Evolutionary conservation across 2,888 invertebrate species (phyloP).

Genomic region (Melieria picta): DNA sequence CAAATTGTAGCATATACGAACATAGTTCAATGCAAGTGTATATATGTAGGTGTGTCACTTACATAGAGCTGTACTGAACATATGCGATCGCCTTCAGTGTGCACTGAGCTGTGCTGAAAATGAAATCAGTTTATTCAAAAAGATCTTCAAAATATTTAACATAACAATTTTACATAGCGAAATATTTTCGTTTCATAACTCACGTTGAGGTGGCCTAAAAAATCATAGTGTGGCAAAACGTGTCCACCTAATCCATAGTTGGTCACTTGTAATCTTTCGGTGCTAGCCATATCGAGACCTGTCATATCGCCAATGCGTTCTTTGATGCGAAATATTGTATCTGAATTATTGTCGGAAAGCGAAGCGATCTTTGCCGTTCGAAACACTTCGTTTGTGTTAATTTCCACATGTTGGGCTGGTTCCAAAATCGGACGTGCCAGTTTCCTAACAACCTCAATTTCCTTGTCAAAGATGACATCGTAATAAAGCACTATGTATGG

Average conservation of each 20-base stretch:
- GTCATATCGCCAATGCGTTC: conserved; percentile 57
- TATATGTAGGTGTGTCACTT: conserved; percentile 67
- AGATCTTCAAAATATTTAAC: not conserved
- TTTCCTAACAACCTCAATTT: conserved; percentile 51
- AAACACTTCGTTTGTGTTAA: conserved; percentile 36
- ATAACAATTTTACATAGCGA: too few relatives aligned
- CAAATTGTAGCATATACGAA: not conserved
- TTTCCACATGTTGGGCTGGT: conserved; percentile 46
- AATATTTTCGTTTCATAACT: conserved; percentile 28
- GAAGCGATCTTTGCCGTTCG: conserved; percentile 60
- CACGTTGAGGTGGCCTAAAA: conserved; percentile 52
- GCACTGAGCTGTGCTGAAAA: conserved; percentile 30
- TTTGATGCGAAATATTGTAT: conserved; percentile 47
- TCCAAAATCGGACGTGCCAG: conserved; percentile 50
- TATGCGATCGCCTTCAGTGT: conserved; percentile 83
- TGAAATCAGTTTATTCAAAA: too few relatives aligned
- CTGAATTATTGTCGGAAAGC: conserved; percentile 49
- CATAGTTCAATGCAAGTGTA: not conserved
- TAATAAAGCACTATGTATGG: conserved; percentile 59
- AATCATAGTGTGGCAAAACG: conserved; percentile 57
- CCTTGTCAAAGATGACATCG: conserved; percentile 52
- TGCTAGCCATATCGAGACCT: conserved; percentile 50
- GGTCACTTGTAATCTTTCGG: conserved; percentile 60
- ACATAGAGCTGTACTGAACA: conserved; percentile 96
- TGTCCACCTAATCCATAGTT: conserved; percentile 62